Evolutionary conservation across 2,888 invertebrate species (phyloP), one percentile per base, ranked within the genome.

Genomic region (Lucinisca nassula): DNA sequence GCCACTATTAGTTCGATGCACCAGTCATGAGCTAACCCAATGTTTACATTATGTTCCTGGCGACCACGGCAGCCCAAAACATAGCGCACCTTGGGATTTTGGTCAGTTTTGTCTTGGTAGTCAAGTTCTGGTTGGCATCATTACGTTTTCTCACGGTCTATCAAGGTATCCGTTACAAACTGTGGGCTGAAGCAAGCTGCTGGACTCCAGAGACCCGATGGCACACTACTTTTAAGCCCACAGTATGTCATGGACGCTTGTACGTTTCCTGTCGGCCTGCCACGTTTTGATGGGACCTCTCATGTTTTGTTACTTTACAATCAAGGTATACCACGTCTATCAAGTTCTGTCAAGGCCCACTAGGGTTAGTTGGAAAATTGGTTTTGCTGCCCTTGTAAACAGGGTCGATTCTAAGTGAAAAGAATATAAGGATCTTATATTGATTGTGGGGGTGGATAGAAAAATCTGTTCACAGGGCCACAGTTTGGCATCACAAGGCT

Each of bases 201-300:
- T n/a, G n/a, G n/a, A n/a, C n/a, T n/a, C n/a, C n/a, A n/a, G n/a
- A 51, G 51, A 51, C 21, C 51, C 12, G 51, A 51, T n/a, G 51
- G 51, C 21, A n/a, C 51, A 51, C 51, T 51, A 51, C 21, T 12
- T 51, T 51, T 51, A 51, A 14, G 51, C 21, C 51, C 51, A 51
- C 51, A n/a, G 51, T 51, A 51, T 51, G 51, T 51, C 51, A 51
- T n/a, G 51, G 51, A 51, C 51, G 51, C 51, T 21, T 21, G 67
- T 67, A 67, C 67, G 67, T 67, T 67, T 35, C 67, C 67, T 67
- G 27, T 3, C 14, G 67, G 67, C 30, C 67, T 32, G 35, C 67
- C 30, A 67, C 67, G 67, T 67, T 67, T 30, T 67, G 67, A 67
- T 67, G 67, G 67, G 67, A 32, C 67, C 67, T 12, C 67, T 67